Evolutionary conservation across 2,113 vertebrate genomes (phyloP).

Genomic region (Platysternon megacephalum): DNA sequence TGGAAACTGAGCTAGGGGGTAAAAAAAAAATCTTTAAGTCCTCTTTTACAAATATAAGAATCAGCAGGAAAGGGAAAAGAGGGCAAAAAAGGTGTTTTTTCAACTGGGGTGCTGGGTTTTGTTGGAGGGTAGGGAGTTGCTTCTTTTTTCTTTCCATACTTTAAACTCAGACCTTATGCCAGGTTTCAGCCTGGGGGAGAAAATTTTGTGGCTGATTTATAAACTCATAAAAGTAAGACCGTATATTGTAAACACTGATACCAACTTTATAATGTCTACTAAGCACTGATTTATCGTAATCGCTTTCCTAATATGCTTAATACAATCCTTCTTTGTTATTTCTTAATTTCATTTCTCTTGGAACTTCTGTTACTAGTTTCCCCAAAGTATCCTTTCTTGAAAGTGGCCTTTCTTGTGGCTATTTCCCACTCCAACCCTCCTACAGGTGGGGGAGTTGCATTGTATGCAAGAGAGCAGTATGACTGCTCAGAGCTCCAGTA

Average conservation of each 20-base stretch:
- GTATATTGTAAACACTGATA: background rate
- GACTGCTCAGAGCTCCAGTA: too few relatives aligned
- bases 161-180: background rate
- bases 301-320: background rate
- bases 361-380: background rate
- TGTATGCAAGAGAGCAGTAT: too few relatives aligned
- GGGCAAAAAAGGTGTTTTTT: background rate
- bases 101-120: background rate
- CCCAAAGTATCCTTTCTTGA: background rate
- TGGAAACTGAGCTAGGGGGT: background rate
- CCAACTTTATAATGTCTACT: background rate
- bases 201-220: background rate
- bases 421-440: constrained; percentile 12
- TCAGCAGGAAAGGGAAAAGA: background rate
- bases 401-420: constrained; percentile 2
- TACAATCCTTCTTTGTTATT: background rate
- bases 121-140: background rate
- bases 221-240: background rate
- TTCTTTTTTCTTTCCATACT: background rate
- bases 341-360: background rate
- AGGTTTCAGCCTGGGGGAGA: background rate
- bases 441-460: background rate
- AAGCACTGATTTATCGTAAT: background rate
- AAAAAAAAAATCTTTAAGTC: background rate
- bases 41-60: background rate